A percentile compares a stretch with the other conserved stretches of the same genome.
These are phyloP conservation scores for Tamandua tetradactyla DNA, from an alignment of 2,797 vertebrate genomes.

Conservation along the genomic window DNA sequence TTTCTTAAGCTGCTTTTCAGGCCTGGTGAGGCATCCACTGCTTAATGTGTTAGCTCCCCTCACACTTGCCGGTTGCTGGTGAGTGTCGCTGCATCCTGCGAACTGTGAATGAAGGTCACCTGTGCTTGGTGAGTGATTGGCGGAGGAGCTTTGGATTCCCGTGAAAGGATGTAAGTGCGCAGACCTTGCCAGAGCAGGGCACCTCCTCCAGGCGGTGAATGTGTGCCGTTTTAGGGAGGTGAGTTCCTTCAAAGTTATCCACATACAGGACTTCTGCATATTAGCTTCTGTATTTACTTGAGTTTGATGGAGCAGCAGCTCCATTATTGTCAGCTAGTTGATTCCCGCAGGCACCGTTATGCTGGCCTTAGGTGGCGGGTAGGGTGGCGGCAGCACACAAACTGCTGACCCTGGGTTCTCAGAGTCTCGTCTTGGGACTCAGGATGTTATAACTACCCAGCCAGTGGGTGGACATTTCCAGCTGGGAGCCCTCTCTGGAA, in stretches of 20 bases:
- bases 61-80: background rate
- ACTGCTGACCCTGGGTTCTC: background rate
- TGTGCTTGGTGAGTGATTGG: background rate
- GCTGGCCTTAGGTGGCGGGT: background rate
- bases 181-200: background rate
- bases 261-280: background rate
- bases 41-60: background rate
- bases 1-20: background rate
- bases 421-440: background rate
- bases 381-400: background rate
- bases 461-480: background rate
- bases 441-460: background rate
- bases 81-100: background rate
- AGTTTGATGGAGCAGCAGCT: conserved; percentile 18
- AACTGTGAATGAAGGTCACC: background rate
- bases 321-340: background rate
- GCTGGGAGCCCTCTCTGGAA: background rate
- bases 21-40: background rate
- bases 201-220: background rate
- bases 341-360: background rate
- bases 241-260: background rate
- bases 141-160: background rate
- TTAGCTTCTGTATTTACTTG: background rate
- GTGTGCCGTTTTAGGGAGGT: background rate
- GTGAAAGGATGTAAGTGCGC: too few relatives aligned